Percentiles rank a stretch among this genome's conserved stretches.
Conservation (phyloP, 2,888 invertebrate genomes). For the Leptopterna dolabrata region DNA sequence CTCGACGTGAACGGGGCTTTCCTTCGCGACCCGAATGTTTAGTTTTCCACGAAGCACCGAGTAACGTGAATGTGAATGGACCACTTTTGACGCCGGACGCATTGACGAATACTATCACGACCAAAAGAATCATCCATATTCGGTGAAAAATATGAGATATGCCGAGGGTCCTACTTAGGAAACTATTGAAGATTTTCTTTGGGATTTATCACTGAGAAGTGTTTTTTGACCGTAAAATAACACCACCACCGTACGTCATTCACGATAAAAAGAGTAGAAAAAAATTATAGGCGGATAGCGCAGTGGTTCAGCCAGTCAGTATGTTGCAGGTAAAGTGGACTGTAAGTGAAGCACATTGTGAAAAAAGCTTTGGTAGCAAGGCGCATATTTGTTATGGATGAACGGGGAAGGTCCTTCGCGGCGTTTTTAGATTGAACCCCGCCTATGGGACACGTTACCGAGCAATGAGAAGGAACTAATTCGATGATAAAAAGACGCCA, state of each 20-base stretch:
- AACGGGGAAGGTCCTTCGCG: background rate
- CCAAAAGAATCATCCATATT: no score
- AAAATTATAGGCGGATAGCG: background rate
- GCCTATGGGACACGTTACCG: background rate
- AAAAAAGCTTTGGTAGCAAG: background rate
- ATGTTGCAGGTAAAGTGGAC: background rate
- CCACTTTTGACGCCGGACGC: no score
- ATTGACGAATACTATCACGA: no score
- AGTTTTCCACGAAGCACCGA: no score
- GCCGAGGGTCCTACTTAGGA: no score
- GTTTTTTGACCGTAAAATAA: background rate
- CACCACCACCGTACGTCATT: background rate
- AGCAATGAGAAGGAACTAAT: constrained; percentile 31
- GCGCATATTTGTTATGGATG: background rate
- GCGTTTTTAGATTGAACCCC: background rate
- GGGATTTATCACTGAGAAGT: no score
- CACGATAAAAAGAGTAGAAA: background rate
- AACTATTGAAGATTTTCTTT: no score
- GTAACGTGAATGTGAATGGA: no score
- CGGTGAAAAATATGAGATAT: no score
- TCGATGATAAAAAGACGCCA: background rate
- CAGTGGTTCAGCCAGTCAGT: background rate
- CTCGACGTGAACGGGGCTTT: no score
- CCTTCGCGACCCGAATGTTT: no score
- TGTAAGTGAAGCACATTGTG: background rate